Evolutionary conservation across 53 echinoderm and acorn worm species (phyloP).

Genomic region (Hippasteria phrygiana): DNA sequence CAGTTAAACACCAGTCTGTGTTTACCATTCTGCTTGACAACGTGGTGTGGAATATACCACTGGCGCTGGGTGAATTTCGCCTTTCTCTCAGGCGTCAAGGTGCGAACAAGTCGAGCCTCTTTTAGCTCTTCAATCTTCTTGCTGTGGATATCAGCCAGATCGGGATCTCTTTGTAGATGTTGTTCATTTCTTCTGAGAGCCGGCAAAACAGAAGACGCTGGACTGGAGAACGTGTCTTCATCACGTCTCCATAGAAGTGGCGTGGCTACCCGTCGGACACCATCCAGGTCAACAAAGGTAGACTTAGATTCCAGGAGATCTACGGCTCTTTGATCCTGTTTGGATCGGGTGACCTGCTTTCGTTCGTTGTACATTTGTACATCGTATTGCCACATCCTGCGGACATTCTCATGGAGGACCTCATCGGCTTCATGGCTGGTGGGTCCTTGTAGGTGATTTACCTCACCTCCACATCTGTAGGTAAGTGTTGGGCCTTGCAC

Average conservation of each 20-base stretch:
- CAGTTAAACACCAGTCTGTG: constrained; percentile 9
- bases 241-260: constrained; percentile 4
- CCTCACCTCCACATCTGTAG: not conserved
- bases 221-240: not conserved
- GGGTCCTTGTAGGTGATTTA: not conserved
- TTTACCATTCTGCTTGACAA: constrained; percentile 26
- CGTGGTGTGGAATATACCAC: constrained; percentile 62
- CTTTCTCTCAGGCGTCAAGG: not conserved
- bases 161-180: not conserved
- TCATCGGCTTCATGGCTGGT: not conserved
- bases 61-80: not conserved
- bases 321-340: too few relatives aligned
- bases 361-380: constrained; percentile 6
- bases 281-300: not conserved
- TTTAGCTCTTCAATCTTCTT: not conserved
- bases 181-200: constrained; percentile 21
- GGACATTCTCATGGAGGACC: constrained; percentile 18
- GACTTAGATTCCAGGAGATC: not conserved
- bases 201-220: too few relatives aligned
- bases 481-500: constrained; percentile 17
- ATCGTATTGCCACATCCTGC: constrained; percentile 13
- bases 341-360: not conserved
- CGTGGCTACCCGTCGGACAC: not conserved
- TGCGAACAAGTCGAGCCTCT: not conserved
- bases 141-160: not conserved